Evolutionary conservation across 2,797 vertebrate genomes (phyloP).

Genomic region (Muscicapa striata): DNA sequence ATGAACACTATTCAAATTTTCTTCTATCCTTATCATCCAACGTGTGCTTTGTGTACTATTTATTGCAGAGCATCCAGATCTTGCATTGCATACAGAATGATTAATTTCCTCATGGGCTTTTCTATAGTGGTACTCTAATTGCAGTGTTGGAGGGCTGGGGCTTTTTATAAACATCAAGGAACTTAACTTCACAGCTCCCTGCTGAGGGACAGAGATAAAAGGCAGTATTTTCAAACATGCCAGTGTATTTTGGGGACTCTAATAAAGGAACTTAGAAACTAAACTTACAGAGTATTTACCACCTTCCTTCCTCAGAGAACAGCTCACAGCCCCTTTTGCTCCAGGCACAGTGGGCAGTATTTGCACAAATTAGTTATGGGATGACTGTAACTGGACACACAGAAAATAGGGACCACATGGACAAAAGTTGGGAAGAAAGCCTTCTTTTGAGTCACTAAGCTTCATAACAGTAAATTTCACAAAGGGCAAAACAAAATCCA

Average conservation of each 20-base stretch:
- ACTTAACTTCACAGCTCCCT: slow-evolving; percentile 34
- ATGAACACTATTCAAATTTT: slow-evolving; percentile 34
- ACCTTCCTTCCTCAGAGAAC: not conserved
- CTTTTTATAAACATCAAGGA: slow-evolving; percentile 13
- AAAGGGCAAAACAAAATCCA: not conserved
- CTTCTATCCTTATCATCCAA: slow-evolving; percentile 33
- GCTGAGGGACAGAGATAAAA: slow-evolving; percentile 58
- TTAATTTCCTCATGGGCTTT: slow-evolving; percentile 57
- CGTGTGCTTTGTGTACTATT: slow-evolving; percentile 11
- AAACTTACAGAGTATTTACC: not conserved
- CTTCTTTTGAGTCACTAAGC: not conserved
- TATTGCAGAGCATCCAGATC: slow-evolving; percentile 41
- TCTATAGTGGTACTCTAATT: slow-evolving; percentile 25
- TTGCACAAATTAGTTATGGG: not conserved
- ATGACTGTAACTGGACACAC: not conserved
- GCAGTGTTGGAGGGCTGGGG: not conserved
- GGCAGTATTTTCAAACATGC: slow-evolving; percentile 27
- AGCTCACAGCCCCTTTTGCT: not conserved
- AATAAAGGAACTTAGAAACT: not conserved
- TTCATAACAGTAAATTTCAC: not conserved
- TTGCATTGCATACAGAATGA: slow-evolving; percentile 15
- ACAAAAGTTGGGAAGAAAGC: not conserved
- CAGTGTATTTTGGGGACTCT: slow-evolving; percentile 11
- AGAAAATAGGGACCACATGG: not conserved
- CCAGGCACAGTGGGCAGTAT: not conserved